Conservation (phyloP, 2,797 vertebrate genomes). For the Leuciscus waleckii region DNA sequence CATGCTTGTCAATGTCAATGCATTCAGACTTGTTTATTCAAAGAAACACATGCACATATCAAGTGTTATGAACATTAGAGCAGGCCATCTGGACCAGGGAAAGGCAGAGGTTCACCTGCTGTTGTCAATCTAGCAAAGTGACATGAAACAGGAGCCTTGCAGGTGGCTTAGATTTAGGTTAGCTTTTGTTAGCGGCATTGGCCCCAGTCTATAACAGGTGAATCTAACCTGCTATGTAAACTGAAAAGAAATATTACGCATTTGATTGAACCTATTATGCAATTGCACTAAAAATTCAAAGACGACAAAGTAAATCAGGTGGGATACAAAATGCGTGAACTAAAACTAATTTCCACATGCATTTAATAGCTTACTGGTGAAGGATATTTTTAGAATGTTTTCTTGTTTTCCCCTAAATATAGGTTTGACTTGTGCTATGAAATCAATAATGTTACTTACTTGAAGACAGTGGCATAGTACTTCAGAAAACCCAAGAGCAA, state of each 20-base stretch:
- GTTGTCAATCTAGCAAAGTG: constrained; percentile 74
- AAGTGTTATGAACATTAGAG: constrained; percentile 22
- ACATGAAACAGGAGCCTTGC: constrained; percentile 74
- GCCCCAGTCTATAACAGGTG: constrained; percentile 2
- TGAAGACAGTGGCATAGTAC: constrained; percentile 93
- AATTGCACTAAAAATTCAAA: neutral
- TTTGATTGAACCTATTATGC: neutral
- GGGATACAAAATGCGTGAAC: neutral
- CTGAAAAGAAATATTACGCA: neutral
- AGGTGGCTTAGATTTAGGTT: constrained; percentile 47
- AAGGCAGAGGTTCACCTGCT: constrained; percentile 77
- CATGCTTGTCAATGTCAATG: constrained; percentile 38
- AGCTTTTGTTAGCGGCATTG: constrained; percentile 45
- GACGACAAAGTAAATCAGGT: neutral
- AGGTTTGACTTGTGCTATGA: constrained; percentile 29
- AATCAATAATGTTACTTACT: constrained; percentile 78
- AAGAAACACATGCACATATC: neutral
- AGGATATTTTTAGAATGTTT: neutral
- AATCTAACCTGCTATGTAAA: neutral
- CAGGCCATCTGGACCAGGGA: constrained; percentile 54
- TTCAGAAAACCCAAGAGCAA: constrained; percentile 92
- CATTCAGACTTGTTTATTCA: neutral
- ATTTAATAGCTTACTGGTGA: neutral
- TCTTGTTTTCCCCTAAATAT: neutral
- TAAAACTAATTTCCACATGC: neutral